Evolutionary conservation across 2,797 vertebrate species (phyloP).

Genomic region (Rhinophrynus dorsalis): DNA sequence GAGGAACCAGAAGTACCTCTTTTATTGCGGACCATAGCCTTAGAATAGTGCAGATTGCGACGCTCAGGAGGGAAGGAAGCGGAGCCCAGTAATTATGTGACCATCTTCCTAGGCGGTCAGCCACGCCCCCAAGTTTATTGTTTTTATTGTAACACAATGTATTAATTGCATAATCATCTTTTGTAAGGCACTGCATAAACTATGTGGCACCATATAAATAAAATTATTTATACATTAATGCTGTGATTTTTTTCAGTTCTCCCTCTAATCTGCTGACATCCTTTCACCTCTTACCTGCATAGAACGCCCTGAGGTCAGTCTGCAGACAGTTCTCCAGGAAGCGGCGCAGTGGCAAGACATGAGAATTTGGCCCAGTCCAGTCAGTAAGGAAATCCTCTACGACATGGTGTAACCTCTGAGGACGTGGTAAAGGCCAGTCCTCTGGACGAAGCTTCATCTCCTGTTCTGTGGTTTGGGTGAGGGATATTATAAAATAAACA

Average conservation of each 20-base stretch:
- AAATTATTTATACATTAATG: too few relatives aligned
- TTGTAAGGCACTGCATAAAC: too few relatives aligned
- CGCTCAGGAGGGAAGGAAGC: too few relatives aligned
- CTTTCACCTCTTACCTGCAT: constrained; percentile 81
- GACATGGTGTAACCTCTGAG: constrained; percentile 85
- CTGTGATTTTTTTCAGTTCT: constrained; percentile 44
- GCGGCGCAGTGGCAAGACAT: constrained; percentile 87
- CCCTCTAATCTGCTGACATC: not conserved
- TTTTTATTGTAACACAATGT: too few relatives aligned
- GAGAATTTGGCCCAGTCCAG: constrained; percentile 86
- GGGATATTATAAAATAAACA: not conserved
- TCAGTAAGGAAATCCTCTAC: constrained; percentile 95
- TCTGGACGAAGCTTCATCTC: constrained; percentile 80
- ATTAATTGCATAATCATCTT: too few relatives aligned
- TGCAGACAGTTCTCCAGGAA: constrained; percentile 91
- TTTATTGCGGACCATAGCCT: too few relatives aligned
- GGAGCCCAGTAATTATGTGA: too few relatives aligned
- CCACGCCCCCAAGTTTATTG: too few relatives aligned
- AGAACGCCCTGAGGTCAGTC: constrained; percentile 87
- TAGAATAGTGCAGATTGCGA: too few relatives aligned
- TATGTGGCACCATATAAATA: too few relatives aligned
- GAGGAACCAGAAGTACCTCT: too few relatives aligned
- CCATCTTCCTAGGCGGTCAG: too few relatives aligned
- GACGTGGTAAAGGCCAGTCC: constrained; percentile 86
- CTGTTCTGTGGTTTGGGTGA: constrained; percentile 66